Base-by-base conservation (phyloP, 1,140 invertebrate species). In the Cataglyphis hispanica region DNA sequence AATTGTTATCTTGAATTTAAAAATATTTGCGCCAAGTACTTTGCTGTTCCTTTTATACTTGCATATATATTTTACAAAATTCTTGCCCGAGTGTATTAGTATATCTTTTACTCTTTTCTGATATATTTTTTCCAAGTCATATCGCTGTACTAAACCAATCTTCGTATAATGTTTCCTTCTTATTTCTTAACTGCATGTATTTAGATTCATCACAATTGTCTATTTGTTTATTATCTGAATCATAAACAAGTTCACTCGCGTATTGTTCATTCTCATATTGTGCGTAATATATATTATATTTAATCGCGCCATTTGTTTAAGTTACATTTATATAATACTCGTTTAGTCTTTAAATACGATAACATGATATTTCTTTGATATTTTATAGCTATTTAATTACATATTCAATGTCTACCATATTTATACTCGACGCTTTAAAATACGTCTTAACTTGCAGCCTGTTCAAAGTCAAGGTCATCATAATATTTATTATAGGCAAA, bases 1-100 rank as follows among this genome's bases (percentile, higher is more conserved):
- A 5, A 88, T 10, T 58, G 50, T 75, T 87, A 89, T 25, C 53
- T 80, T 78, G 16, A 85, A 89, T 25, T 25, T 74, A 19, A 89
- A 70, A 3, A 8, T 69, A 22, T 19, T 10, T 56, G 64, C 6
- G 13, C 13, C 40, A 8, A 64, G 7, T 27, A 61, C 19, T 13
- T 34, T 7, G 13, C 5, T 6, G 22, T 78, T 25, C 10, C 22
- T 19, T 40, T 19, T 25, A 27, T 31, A 64, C 61, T 74, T 53
- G 64, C 75, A 87, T 70, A 74, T n/a, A 11, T 85, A 89, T 27
- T 43, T 40, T 8, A 89, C 81, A n/a, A 16, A 25, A 22, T 85
- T 31, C 11, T 78, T 22, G 31, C 13, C 3, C n/a, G 83, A 0
- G 1, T 0, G 0, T 31, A 87, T 53, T 50, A 16, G 0, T 25